A percentile compares a stretch with the other conserved stretches of the same genome.
These are phyloP conservation scores for Cyanistes caeruleus DNA, from an alignment of 2,113 vertebrate species.

Conservation along the genomic window DNA sequence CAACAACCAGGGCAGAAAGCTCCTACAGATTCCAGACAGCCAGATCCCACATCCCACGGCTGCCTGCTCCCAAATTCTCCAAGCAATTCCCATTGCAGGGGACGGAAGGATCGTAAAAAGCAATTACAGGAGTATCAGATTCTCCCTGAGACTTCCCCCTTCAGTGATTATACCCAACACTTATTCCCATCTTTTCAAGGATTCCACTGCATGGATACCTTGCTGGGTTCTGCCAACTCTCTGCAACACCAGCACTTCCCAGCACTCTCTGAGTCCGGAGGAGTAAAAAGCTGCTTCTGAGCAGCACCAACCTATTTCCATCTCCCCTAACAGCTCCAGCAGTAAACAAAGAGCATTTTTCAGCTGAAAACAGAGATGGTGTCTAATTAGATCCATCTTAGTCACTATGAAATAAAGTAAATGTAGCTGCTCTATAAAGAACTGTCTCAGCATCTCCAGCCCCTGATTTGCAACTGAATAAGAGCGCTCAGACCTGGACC, in stretches of 20 bases:
- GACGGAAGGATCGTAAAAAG: not conserved
- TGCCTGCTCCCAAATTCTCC: not conserved
- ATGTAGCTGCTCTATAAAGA: not conserved
- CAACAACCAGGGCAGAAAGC: not conserved
- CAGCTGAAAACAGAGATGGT: not conserved
- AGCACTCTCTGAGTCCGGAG: accelerated
- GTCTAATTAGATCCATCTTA: constrained; percentile 23
- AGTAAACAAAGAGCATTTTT: constrained; percentile 41
- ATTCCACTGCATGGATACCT: not conserved
- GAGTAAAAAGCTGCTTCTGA: not conserved
- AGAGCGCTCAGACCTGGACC: not conserved
- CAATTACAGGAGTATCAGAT: not conserved
- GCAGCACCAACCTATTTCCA: not conserved
- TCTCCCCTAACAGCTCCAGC: not conserved
- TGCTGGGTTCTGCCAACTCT: not conserved
- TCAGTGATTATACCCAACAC: not conserved
- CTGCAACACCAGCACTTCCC: not conserved
- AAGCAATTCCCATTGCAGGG: not conserved
- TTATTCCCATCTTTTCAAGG: not conserved
- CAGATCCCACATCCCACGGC: not conserved
- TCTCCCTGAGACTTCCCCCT: not conserved
- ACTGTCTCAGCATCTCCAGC: not conserved
- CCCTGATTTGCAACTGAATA: not conserved
- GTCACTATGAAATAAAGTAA: not conserved
- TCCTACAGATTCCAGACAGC: not conserved